Percentiles rank a stretch among this genome's conserved stretches.
These are phyloP conservation scores for Drosophila busckii DNA, from an alignment of 1,140 invertebrate genomes.

Conservation along the genomic window DNA sequence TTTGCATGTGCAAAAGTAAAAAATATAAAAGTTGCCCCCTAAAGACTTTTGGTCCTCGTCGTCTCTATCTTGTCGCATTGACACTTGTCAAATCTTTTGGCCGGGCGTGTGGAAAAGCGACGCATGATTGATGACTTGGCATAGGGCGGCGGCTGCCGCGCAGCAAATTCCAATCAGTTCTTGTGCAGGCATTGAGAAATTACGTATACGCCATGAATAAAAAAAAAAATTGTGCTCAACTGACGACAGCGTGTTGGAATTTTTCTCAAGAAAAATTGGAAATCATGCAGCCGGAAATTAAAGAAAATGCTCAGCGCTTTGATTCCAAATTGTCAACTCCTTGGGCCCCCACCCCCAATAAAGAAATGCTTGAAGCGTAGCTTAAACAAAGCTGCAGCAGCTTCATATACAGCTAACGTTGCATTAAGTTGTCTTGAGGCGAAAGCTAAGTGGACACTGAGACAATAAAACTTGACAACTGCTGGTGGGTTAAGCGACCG, in stretches of 20 bases:
- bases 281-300: conserved; percentile 64
- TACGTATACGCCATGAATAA: conserved; percentile 31
- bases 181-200: conserved; percentile 27
- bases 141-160: conserved; percentile 16
- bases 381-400: not conserved
- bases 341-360: no score
- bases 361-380: no score
- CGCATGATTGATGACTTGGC: conserved; percentile 67
- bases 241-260: conserved; percentile 16
- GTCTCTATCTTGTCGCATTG: conserved; percentile 56
- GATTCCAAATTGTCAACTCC: conserved; percentile 36
- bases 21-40: conserved; percentile 11
- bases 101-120: conserved; percentile 65
- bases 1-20: conserved; percentile 23
- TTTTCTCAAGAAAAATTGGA: conserved; percentile 49
- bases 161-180: conserved; percentile 40
- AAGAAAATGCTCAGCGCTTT: conserved; percentile 58
- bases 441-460: conserved; percentile 67
- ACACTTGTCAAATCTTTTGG: conserved; percentile 67
- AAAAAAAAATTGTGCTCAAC: conserved; percentile 42
- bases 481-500: conserved; percentile 31
- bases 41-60: conserved; percentile 4
- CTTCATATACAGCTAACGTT: not conserved
- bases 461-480: conserved; percentile 70
- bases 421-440: conserved; percentile 62